A percentile compares a stretch with the other conserved stretches of the same genome.
Conservation (phyloP, 2,113 vertebrate genomes). For the Coreoperca whiteheadi region DNA sequence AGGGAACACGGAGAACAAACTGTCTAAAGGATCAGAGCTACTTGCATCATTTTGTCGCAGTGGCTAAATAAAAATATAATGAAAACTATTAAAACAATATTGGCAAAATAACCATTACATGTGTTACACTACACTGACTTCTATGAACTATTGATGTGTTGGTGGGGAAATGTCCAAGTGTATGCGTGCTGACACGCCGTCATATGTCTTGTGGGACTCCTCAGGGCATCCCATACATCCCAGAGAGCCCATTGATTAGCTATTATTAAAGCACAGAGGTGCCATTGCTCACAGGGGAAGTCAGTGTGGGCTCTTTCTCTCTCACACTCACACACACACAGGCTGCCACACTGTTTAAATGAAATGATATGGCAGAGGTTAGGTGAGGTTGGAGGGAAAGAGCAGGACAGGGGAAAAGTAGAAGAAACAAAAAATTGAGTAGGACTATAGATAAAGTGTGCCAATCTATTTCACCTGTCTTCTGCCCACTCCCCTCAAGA, state of each 20-base stretch:
- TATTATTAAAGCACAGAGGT: constrained; percentile 77
- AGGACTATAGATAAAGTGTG: not conserved
- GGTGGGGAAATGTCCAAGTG: not conserved
- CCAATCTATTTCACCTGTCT: constrained; percentile 48
- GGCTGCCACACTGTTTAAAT: constrained; percentile 17
- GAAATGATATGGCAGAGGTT: constrained; percentile 23
- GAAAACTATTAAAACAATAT: not conserved
- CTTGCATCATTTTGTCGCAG: constrained; percentile 33
- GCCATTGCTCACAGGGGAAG: constrained; percentile 67
- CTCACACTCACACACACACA: constrained; percentile 7
- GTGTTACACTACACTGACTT: constrained; percentile 38
- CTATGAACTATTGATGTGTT: constrained; percentile 48
- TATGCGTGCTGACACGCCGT: constrained; percentile 36
- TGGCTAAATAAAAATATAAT: constrained; percentile 28
- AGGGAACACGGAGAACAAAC: constrained; percentile 29
- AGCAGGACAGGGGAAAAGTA: not conserved
- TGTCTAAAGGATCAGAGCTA: constrained; percentile 10
- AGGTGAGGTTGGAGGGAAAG: constrained; percentile 5
- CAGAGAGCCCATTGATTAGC: constrained; percentile 78
- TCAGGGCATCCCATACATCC: constrained; percentile 66
- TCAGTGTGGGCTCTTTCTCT: constrained; percentile 44
- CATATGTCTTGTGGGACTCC: constrained; percentile 70
- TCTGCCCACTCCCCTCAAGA: constrained; percentile 3
- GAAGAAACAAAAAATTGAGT: constrained; percentile 18
- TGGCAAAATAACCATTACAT: constrained; percentile 30